A percentile compares a stretch with the other conserved stretches of the same genome.
These are phyloP conservation scores for Protaetia brevitarsis DNA, from an alignment of 1,140 invertebrate genomes.

Conservation along the genomic window DNA sequence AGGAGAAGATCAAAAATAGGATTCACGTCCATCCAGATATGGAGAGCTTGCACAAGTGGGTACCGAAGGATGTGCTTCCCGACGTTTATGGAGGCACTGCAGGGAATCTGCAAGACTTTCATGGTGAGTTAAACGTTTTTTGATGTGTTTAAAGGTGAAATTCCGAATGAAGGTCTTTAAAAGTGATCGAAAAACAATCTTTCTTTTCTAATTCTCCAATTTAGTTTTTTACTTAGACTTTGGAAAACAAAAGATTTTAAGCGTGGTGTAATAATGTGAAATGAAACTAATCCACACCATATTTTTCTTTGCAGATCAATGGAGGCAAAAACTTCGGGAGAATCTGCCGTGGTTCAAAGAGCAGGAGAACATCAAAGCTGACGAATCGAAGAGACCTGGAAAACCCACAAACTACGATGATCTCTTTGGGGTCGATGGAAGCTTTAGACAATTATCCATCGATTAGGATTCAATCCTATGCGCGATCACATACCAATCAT, in stretches of 20 bases:
- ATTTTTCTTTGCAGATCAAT: constrained; percentile 57
- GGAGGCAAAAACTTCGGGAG: constrained; percentile 69
- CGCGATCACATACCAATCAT: neutral
- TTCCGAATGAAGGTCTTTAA: too few species aligned
- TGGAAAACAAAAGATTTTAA: neutral
- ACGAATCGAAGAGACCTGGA: constrained; percentile 70
- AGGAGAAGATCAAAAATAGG: constrained; percentile 80
- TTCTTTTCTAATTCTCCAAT: too few species aligned
- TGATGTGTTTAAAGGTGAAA: too few species aligned
- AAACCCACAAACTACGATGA: constrained; percentile 77
- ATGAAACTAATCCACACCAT: neutral
- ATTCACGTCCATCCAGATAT: constrained; percentile 70
- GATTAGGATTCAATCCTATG: constrained; percentile 53
- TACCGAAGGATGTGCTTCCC: constrained; percentile 75
- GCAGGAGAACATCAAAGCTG: constrained; percentile 69
- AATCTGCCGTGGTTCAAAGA: constrained; percentile 73
- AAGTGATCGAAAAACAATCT: neutral
- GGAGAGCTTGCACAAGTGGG: constrained; percentile 70
- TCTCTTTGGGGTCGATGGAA: constrained; percentile 77
- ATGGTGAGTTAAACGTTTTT: constrained; percentile 61
- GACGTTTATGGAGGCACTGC: constrained; percentile 75
- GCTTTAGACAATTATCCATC: constrained; percentile 73
- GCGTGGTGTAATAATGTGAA: neutral
- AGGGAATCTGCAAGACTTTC: constrained; percentile 65
- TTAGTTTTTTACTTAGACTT: too few species aligned